Conservation (phyloP, 2,113 vertebrate genomes). For the Barbus barbus region DNA sequence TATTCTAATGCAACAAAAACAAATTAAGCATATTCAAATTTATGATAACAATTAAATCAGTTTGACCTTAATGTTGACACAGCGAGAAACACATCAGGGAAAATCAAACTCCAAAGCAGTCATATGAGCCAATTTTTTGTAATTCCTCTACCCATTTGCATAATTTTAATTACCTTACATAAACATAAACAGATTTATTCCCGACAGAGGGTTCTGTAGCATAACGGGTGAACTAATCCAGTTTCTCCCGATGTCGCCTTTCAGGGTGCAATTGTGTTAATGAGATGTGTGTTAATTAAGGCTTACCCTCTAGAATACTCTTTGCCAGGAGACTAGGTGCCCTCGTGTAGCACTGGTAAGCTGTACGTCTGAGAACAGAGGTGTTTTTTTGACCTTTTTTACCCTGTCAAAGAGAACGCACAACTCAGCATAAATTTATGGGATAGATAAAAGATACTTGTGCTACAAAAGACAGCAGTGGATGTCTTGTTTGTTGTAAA, state of each 20-base stretch:
- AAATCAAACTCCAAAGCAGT: slow-evolving; percentile 37
- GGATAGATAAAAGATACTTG: neutral
- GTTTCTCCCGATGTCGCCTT: slow-evolving; percentile 34
- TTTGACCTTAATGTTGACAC: slow-evolving; percentile 37
- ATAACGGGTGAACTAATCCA: slow-evolving; percentile 48
- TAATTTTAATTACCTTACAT: slow-evolving; percentile 57
- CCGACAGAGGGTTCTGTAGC: slow-evolving; percentile 32
- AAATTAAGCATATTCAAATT: slow-evolving; percentile 12
- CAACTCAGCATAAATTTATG: slow-evolving; percentile 48
- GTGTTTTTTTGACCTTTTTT: slow-evolving; percentile 70
- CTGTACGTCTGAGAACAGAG: slow-evolving; percentile 64
- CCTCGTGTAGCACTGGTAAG: slow-evolving; percentile 70
- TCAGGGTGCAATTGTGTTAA: slow-evolving; percentile 45
- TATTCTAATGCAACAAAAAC: neutral
- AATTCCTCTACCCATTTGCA: slow-evolving; percentile 53
- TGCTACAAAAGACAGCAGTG: neutral
- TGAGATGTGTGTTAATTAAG: slow-evolving; percentile 63
- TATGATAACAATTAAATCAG: slow-evolving; percentile 15
- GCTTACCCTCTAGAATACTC: slow-evolving; percentile 75
- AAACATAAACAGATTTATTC: slow-evolving; percentile 49
- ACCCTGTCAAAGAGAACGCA: slow-evolving; percentile 66
- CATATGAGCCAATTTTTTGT: slow-evolving; percentile 13
- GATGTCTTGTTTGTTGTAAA: neutral
- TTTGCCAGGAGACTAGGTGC: slow-evolving; percentile 69
- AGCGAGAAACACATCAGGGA: slow-evolving; percentile 31